phyloP scores from a whole-genome alignment of 1,140 invertebrate genomes.

The Drosophila athabasca region DNA sequence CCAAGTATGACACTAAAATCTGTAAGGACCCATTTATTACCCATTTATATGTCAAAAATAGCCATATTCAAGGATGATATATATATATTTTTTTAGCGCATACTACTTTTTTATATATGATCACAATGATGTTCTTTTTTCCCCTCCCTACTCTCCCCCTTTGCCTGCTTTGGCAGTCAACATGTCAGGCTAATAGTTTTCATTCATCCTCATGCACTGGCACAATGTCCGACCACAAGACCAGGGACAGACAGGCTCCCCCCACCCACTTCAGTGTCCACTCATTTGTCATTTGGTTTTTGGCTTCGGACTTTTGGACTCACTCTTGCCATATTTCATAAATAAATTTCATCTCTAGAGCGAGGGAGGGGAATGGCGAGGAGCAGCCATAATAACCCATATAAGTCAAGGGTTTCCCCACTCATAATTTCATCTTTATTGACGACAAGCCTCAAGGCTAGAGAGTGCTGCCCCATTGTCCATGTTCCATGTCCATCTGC shows the following conservation, averaged over 20 bases:
- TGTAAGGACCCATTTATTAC: too few species aligned
- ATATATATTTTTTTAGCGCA: too few species aligned
- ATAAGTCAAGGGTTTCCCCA: slow-evolving; percentile 31
- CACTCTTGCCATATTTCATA: slow-evolving; percentile 34
- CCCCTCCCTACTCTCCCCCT: not conserved
- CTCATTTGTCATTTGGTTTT: slow-evolving; percentile 38
- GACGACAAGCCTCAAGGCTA: slow-evolving; percentile 26
- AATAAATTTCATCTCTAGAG: slow-evolving; percentile 32
- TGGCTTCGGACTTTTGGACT: slow-evolving; percentile 1
- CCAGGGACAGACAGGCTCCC: slow-evolving; percentile 41
- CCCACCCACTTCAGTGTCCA: too few species aligned
- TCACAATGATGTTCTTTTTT: slow-evolving; percentile 27
- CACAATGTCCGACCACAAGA: slow-evolving; percentile 42
- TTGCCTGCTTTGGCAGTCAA: slow-evolving; percentile 1
- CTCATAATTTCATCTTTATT: slow-evolving; percentile 44
- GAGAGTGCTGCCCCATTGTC: slow-evolving; percentile 5
- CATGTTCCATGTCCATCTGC: slow-evolving; percentile 36
- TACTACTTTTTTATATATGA: too few species aligned
- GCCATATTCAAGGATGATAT: too few species aligned
- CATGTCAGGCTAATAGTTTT: slow-evolving; percentile 59
- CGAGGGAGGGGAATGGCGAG: too few species aligned
- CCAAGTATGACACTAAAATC: too few species aligned
- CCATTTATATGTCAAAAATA: too few species aligned
- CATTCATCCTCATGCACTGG: slow-evolving; percentile 35
- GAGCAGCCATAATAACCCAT: slow-evolving; percentile 33